Conservation (phyloP, 2,888 invertebrate species). For the Hypsopygia costalis region DNA sequence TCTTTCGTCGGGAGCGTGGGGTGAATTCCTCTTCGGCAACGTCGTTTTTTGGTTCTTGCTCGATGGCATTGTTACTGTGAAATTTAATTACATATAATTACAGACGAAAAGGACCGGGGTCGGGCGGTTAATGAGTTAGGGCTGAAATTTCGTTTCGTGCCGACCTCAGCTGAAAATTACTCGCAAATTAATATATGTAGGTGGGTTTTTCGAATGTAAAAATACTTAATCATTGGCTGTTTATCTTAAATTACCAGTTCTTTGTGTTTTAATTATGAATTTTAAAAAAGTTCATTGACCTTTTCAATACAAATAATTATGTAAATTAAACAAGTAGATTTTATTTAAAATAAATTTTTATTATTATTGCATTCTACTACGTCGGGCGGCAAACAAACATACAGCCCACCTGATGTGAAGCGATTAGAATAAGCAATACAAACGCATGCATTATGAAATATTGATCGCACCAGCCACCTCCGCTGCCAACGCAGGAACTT, state of each 20-base stretch:
- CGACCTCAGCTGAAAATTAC: constrained; percentile 1
- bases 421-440: too few relatives aligned
- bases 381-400: too few relatives aligned
- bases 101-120: constrained; percentile 6
- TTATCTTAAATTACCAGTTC: not conserved
- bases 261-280: not conserved
- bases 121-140: constrained; percentile 10
- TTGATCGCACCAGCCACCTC: too few relatives aligned
- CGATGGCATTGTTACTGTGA: constrained; percentile 61
- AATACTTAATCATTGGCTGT: not conserved
- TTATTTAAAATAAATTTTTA: too few relatives aligned
- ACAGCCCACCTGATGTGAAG: too few relatives aligned
- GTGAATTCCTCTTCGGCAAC: constrained; percentile 77
- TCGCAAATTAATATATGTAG: constrained; percentile 3
- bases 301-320: too few relatives aligned
- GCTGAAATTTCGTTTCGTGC: constrained; percentile 4
- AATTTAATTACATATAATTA: constrained; percentile 18
- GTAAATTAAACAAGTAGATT: too few relatives aligned
- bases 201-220: not conserved
- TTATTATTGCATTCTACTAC: too few relatives aligned
- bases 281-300: too few relatives aligned
- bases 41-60: constrained; percentile 82
- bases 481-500: too few relatives aligned
- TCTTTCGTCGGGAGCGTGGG: constrained; percentile 89
- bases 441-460: too few relatives aligned